Conservation (phyloP, 2,113 vertebrate genomes). For the Mirza zaza region DNA sequence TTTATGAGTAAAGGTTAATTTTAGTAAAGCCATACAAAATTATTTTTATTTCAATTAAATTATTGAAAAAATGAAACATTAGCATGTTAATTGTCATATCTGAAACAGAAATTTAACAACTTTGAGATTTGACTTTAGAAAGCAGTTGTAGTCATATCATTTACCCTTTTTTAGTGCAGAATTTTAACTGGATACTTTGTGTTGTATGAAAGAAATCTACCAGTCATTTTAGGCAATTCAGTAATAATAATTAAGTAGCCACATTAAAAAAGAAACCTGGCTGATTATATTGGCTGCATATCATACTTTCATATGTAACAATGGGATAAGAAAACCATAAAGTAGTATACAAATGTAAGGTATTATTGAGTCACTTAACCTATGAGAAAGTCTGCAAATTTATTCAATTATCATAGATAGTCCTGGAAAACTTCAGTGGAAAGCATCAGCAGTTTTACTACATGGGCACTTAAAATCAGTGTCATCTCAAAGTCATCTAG, state of each 20-base stretch:
- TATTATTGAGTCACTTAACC: not conserved
- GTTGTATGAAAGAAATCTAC: not conserved
- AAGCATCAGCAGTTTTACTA: not conserved
- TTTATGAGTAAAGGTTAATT: constrained; percentile 58
- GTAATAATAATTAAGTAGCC: not conserved
- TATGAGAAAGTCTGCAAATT: not conserved
- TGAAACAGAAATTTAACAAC: constrained; percentile 49
- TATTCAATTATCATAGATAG: not conserved
- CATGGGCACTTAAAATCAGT: not conserved
- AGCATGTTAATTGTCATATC: constrained; percentile 5
- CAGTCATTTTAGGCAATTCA: not conserved
- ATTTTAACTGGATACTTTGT: not conserved
- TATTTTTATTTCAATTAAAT: constrained; percentile 46
- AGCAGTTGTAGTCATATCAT: not conserved
- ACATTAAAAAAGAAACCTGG: not conserved
- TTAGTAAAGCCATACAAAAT: constrained; percentile 49
- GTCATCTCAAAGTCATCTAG: not conserved
- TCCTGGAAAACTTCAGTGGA: not conserved
- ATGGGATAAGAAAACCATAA: constrained; percentile 10
- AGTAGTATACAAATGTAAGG: not conserved
- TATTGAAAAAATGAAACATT: constrained; percentile 23
- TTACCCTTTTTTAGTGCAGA: not conserved
- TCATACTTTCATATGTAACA: not conserved
- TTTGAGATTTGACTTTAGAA: constrained; percentile 49
- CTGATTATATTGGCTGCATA: not conserved